Evolutionary conservation across 2,113 vertebrate species (phyloP).

Genomic region (Chaetura pelagica): DNA sequence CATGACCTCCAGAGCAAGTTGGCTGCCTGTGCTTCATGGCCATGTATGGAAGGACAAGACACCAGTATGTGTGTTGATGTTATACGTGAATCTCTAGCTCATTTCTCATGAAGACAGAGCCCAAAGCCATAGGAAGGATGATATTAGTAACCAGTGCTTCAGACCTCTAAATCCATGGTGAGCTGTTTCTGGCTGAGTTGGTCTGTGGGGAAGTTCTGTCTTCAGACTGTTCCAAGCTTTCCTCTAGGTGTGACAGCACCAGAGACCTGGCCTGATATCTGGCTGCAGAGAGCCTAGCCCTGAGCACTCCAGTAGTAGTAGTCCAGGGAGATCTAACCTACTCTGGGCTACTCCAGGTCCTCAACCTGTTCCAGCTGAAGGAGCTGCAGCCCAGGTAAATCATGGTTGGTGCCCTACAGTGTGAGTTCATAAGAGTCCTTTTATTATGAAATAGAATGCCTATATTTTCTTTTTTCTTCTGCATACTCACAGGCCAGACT

Average conservation of each 20-base stretch:
- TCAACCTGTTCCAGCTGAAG: not conserved
- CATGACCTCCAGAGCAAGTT: not conserved
- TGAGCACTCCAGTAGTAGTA: rapidly evolving
- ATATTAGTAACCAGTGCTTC: not conserved
- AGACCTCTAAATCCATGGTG: not conserved
- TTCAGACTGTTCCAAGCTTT: not conserved
- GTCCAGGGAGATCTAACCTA: not conserved
- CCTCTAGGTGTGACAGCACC: not conserved
- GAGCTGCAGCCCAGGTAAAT: not conserved
- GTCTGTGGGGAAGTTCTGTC: not conserved
- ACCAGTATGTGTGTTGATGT: not conserved
- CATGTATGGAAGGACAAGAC: not conserved
- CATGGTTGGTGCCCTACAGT: not conserved
- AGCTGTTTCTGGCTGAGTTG: not conserved
- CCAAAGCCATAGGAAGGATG: not conserved
- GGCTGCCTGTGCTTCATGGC: not conserved
- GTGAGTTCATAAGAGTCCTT: not conserved
- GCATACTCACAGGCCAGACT: not conserved
- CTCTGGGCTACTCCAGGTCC: not conserved
- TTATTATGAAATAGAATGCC: not conserved
- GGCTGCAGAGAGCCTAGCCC: not conserved
- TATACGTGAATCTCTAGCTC: not conserved
- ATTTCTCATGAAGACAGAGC: rapidly evolving
- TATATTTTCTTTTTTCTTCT: rapidly evolving
- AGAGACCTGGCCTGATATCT: not conserved